These are phyloP conservation scores for Pelecanoides urinatrix DNA, from an alignment of 2,113 vertebrate species.

Conservation along the genomic window DNA sequence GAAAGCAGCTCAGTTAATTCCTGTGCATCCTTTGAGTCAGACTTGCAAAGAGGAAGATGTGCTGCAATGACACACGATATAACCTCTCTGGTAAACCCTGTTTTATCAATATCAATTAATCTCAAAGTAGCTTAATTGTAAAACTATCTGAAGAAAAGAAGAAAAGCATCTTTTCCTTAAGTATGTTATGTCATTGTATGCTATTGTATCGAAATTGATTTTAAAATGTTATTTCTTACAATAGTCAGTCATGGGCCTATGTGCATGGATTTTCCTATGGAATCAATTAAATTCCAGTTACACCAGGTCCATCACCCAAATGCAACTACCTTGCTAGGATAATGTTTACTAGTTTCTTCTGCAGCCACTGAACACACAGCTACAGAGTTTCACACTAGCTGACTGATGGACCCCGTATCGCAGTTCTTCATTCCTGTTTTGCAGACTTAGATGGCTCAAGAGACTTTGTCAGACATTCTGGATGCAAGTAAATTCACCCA, in stretches of 20 bases:
- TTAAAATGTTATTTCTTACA: neutral
- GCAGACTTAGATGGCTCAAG: neutral
- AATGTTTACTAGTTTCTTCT: neutral
- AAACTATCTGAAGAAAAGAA: neutral
- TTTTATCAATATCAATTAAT: neutral
- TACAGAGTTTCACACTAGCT: neutral
- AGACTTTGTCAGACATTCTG: neutral
- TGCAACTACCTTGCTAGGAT: neutral
- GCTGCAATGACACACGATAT: neutral
- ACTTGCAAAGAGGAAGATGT: neutral
- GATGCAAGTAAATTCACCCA: neutral
- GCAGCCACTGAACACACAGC: neutral
- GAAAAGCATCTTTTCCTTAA: neutral
- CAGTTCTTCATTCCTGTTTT: neutral
- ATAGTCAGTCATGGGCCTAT: neutral
- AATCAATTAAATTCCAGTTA: neutral
- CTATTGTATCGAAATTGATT: neutral
- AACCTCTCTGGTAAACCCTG: neutral
- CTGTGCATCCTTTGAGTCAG: neutral
- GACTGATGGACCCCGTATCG: neutral
- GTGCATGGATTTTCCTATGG: neutral
- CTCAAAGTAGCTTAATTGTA: neutral
- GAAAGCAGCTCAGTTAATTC: neutral
- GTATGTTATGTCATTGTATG: neutral
- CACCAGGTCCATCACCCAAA: neutral